These are phyloP conservation scores for Hydraecia micacea DNA, from an alignment of 2,888 invertebrate genomes.

Conservation along the genomic window DNA sequence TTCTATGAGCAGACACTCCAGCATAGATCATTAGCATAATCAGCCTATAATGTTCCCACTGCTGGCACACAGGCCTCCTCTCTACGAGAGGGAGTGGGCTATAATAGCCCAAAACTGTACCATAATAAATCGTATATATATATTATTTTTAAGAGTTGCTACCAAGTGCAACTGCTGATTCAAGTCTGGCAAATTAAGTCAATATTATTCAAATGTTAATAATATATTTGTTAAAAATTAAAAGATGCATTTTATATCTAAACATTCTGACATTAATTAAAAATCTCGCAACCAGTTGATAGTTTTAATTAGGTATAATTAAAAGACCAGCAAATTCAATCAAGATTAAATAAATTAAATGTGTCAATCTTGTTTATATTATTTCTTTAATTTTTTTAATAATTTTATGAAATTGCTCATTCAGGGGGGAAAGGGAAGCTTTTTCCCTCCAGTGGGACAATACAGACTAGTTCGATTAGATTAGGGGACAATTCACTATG, in stretches of 20 bases:
- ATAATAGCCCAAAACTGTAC: neutral
- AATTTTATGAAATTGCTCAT: neutral
- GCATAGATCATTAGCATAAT: neutral
- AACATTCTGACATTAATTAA: neutral
- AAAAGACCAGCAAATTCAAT: constrained; percentile 17
- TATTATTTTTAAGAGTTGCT: neutral
- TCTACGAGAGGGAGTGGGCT: too few relatives aligned
- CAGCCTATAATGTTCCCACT: too few relatives aligned
- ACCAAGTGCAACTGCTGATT: neutral
- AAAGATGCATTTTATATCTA: constrained; percentile 7
- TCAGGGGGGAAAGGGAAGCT: too few relatives aligned
- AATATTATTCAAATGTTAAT: constrained; percentile 6
- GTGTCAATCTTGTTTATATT: constrained; percentile 17
- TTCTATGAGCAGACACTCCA: neutral
- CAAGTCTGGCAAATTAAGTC: neutral
- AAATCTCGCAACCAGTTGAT: constrained; percentile 6
- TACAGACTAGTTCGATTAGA: too few relatives aligned
- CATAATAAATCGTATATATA: neutral
- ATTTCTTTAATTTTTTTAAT: neutral
- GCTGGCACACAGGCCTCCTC: too few relatives aligned
- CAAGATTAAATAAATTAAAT: constrained; percentile 13
- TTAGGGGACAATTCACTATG: too few relatives aligned
- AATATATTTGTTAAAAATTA: neutral
- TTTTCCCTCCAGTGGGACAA: too few relatives aligned
- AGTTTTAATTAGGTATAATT: constrained; percentile 10